phyloP scores from a whole-genome alignment of 2,113 vertebrate species.

The Grus americana region DNA sequence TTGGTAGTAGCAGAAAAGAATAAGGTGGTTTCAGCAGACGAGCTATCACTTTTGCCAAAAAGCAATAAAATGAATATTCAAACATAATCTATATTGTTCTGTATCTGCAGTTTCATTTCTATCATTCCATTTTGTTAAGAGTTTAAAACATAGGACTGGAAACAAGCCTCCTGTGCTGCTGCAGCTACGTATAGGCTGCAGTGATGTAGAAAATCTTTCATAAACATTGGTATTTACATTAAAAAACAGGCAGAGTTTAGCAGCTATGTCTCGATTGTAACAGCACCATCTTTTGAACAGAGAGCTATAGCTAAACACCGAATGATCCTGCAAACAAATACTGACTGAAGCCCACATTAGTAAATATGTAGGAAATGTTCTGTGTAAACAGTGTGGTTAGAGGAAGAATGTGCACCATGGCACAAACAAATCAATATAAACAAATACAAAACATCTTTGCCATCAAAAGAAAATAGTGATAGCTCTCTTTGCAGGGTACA shows the following conservation, averaged over 20 bases:
- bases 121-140: not conserved
- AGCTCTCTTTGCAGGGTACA: not conserved
- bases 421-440: not conserved
- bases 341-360: not conserved
- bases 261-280: not conserved
- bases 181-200: not conserved
- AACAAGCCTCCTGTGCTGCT: not conserved
- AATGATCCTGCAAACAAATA: not conserved
- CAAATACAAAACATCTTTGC: not conserved
- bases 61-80: not conserved
- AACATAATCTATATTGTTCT: not conserved
- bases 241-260: not conserved
- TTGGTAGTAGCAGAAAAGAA: not conserved
- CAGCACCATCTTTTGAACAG: not conserved
- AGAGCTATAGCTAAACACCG: not conserved
- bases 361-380: not conserved
- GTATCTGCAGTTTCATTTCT: not conserved
- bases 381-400: not conserved
- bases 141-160: not conserved
- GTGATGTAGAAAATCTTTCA: not conserved
- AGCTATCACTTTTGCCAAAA: not conserved
- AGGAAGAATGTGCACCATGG: not conserved
- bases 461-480: accelerated
- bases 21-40: not conserved
- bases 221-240: not conserved